Evolutionary conservation across 2,113 vertebrate species (phyloP), one percentile per base, ranked within the genome.

Genomic region (Syngnathoides biaculeatus): DNA sequence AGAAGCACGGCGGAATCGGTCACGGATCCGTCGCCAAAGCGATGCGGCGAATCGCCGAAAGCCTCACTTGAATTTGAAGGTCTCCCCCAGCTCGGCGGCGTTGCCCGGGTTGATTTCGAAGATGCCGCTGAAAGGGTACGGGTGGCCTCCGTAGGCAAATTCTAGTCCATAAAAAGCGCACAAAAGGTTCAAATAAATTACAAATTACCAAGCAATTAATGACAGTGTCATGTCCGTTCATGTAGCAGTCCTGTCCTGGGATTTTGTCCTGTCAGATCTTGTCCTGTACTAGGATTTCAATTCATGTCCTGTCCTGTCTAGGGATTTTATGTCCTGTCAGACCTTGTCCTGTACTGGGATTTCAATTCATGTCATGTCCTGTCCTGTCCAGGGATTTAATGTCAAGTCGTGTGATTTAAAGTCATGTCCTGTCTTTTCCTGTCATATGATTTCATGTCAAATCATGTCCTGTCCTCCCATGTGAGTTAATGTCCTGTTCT

Each of bases 11-110:
- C 50, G 9, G 42, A 30, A 24, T 45, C 61, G 19, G 14, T 26
- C 22, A 43, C 5, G 3, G 30, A 26, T 12, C 12, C 10, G 14
- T 43, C 13, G 9, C 42, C 42, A 14, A 1, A 14, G 9, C 1
- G 8, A 22, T 27, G 9, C 7, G 8, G 47, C 4, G 27, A 11
- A 17, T 38, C 48, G 27, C 60, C n/a, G 0, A 9, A 6, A 0
- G 61, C 94, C 55, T 93, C 88, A 97, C 95, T 96, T 97, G 91
- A 97, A 97, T 87, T 96, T 97, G 92, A 97, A 97, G 1, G 95
- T 97, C 84, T 97, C 95, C 68, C 95, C 95, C 70, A 97, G 92
- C 66, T 97, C 95, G 39, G 91, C 73, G 0, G 94, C 94, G 42
- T 94, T 95, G 64, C 95, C 95, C 26, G 95, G 95, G 74, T 90